Evolutionary conservation across 2,113 vertebrate genomes (phyloP).

Genomic region (Bungarus multicinctus): DNA sequence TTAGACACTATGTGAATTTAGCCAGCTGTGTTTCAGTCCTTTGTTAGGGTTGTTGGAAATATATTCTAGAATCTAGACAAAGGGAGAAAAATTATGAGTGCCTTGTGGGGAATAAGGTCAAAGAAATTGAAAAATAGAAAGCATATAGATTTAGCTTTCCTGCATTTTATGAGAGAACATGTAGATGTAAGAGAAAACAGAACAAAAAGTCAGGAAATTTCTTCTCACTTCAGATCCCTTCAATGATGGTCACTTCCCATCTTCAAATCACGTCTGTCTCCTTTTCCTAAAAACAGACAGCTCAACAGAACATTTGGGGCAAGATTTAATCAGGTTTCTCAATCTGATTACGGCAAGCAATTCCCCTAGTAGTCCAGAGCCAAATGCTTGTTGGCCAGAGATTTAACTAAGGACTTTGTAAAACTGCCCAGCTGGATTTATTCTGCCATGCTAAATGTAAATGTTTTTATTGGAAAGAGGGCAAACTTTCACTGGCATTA

Average conservation of each 20-base stretch:
- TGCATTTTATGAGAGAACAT: neutral
- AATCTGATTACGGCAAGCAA: neutral
- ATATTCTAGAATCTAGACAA: neutral
- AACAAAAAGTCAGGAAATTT: neutral
- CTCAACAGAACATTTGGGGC: neutral
- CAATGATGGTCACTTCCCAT: neutral
- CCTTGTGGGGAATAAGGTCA: neutral
- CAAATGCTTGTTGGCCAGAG: conserved; percentile 1
- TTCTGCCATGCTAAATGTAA: neutral
- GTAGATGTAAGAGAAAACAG: neutral
- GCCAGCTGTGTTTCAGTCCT: neutral
- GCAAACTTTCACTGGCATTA: rapidly evolving
- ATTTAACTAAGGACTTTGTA: neutral
- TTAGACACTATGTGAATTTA: neutral
- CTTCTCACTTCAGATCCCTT: neutral
- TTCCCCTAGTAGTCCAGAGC: neutral
- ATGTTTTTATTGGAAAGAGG: neutral
- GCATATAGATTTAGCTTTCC: neutral
- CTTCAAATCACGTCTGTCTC: neutral
- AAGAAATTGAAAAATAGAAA: neutral
- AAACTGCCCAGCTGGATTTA: neutral
- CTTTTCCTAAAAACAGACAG: neutral
- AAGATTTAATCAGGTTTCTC: neutral
- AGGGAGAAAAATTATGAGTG: neutral
- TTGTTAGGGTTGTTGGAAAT: neutral